Percentiles rank a stretch among this genome's conserved stretches.
These are phyloP conservation scores for Urocyon cinereoargenteus DNA, from an alignment of 2,797 vertebrate genomes.

Conservation along the genomic window DNA sequence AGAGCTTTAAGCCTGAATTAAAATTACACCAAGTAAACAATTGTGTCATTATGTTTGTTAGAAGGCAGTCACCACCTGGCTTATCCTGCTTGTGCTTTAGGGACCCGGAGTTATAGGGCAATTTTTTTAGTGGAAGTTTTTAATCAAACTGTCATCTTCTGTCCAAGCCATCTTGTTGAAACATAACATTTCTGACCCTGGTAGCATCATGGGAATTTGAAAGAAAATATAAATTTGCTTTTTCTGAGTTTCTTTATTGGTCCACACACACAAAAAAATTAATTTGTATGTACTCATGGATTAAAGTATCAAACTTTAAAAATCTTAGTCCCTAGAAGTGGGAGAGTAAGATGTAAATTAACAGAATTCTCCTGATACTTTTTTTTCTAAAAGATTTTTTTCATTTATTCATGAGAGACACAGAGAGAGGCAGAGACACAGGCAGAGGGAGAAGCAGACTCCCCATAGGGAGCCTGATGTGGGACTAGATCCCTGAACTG, in stretches of 20 bases:
- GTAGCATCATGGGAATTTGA: constrained; percentile 49
- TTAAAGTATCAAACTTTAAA: constrained; percentile 62
- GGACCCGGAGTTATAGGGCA: not conserved
- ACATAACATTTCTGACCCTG: constrained; percentile 57
- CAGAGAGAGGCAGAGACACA: no score
- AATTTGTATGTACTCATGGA: not conserved
- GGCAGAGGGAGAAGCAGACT: no score
- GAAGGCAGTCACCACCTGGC: not conserved
- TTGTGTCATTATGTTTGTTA: constrained; percentile 67
- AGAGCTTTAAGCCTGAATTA: constrained; percentile 68
- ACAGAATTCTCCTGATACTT: constrained; percentile 12
- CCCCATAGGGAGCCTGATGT: no score
- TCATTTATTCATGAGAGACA: no score
- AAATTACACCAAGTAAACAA: constrained; percentile 55
- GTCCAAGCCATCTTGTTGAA: constrained; percentile 59
- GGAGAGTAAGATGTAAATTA: constrained; percentile 18
- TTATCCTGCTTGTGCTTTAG: not conserved
- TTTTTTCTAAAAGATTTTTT: no score
- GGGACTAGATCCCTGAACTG: no score
- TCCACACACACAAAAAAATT: constrained; percentile 57
- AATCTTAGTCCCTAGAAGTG: not conserved
- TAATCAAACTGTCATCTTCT: constrained; percentile 67
- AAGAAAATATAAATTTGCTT: constrained; percentile 61
- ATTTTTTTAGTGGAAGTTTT: constrained; percentile 73
- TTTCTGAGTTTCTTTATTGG: not conserved